Base-by-base conservation (phyloP, 2,797 vertebrate species). In the Betta splendens region DNA sequence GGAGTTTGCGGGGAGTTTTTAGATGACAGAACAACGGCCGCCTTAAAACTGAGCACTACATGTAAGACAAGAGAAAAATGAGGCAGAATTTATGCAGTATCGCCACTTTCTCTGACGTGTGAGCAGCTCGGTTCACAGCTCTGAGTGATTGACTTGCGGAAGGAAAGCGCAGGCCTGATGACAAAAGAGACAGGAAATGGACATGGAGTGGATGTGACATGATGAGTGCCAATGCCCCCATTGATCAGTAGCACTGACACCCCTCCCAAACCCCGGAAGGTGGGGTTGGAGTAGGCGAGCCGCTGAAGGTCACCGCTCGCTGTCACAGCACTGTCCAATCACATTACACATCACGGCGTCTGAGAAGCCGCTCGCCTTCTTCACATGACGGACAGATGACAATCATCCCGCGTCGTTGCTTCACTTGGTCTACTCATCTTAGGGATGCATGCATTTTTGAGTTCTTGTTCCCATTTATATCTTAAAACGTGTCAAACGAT, bases 281-380 rank as follows among this genome's bases (percentile, higher is more conserved):
- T 89, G 75, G 80, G 79, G 88, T 88, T 78, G 83, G 81, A 79
- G 84, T 74, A 69, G 61, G 75, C 71, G 86, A 85, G 85, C 87
- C 87, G 90, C 89, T 92, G 90, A 93, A 93, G 92, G 92, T 93
- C 91, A 92, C 81, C 79, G 85, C 86, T 85, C 76, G 52, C 91
- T 90, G 91, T 93, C 92, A 91, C 86, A 86, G 86, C 82, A 62
- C 81, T 88, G 92, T 92, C 92, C 90, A 57, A 85, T 83, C 80
- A 36, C 69, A 90, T 93, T 93, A 91, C 54, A 37, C 64, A 64
- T 85, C 73, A 81, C 13, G 72, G 36, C 77, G 70, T 69, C 73
- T 68, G 75, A 85, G 81, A 63, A 69, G 75, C 82, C 20, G 67
- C 72, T 69, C 67, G 73, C 85, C 80, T 77, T 61, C 72, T 67